Base-by-base conservation (phyloP, 1,140 invertebrate species). In the Calycopis cecrops region DNA sequence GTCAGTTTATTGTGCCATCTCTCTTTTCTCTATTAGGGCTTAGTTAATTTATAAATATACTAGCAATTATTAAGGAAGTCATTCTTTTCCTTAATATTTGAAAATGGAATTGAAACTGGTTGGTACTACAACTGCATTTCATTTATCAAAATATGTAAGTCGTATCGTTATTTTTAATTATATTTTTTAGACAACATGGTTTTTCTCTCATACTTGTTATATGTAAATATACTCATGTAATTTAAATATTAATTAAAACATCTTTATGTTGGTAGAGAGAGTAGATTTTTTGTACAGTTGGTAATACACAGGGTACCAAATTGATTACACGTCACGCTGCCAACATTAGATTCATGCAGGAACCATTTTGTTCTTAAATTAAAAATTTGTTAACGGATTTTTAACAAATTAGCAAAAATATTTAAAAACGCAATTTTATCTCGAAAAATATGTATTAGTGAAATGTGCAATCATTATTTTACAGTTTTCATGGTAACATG, bases 1-100 rank as follows among this genome's bases (percentile, higher is more conserved):
- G 38, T 44, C 38, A 44, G 21, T 28, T 35, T 54, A 51, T 54
- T 34, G 51, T 52, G 51, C 51, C 51, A 52, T 52, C 40, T 28
- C 21, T 47, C 42, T 16, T 53, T 53, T 34, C 42, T 53, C 40
- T 28, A 21, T 35, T 44, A 53, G 52, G 34, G 42, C 21, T 44
- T 44, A 53, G 33, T 42, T 12, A 28, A 44, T 53, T 53, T 42
- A 53, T 44, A 16, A 44, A 40, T 28, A 28, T 28, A 40, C 11
- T 44, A 44, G 3, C n/a, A 44, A 44, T 44, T 16, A 28, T 44
- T 3, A 17, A 44, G 17, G 14, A 14, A n/a, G 6, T 40, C 38
- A n/a, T 12, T 1, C 40, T 42, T 18, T 9, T 17, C 17, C 40
- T 16, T 28, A 16, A 44, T 17, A 44, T 44, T 44, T 17, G n/a